A percentile compares a stretch with the other conserved stretches of the same genome.
Evolutionary conservation across 2,113 vertebrate genomes (phyloP).

Genomic region (Tachysurus fulvidraco): DNA sequence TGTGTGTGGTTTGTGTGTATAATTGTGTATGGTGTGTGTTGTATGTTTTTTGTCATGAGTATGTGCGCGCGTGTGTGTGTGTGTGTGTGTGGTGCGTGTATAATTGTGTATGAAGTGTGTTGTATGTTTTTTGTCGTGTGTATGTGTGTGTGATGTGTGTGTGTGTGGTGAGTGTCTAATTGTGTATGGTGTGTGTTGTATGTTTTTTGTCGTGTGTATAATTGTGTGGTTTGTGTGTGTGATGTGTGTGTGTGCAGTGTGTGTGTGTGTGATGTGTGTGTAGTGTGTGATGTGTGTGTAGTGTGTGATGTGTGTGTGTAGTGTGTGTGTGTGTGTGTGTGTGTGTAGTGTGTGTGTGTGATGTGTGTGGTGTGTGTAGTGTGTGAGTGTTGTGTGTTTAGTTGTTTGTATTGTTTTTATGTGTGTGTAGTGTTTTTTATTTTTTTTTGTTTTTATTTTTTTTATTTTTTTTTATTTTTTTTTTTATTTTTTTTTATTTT

Average conservation of each 20-base stretch:
- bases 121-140: too few species aligned
- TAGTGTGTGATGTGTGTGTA: background rate
- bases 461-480: too few species aligned
- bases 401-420: background rate
- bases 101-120: too few species aligned
- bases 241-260: background rate
- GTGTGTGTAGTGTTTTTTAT: background rate
- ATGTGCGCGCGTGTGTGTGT: background rate
- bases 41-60: background rate
- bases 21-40: background rate
- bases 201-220: too few species aligned
- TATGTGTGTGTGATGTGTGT: background rate
- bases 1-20: too few species aligned
- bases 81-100: too few species aligned
- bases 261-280: background rate
- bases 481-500: too few species aligned
- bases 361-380: background rate
- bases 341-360: background rate
- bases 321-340: background rate
- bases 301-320: background rate
- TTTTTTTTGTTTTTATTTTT: background rate
- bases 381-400: background rate
- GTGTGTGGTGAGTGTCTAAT: too few species aligned
- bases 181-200: too few species aligned
- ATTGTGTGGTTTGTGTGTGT: background rate